phyloP scores from a whole-genome alignment of 2,888 invertebrate genomes.

The Prostheceraeus crozeri region DNA sequence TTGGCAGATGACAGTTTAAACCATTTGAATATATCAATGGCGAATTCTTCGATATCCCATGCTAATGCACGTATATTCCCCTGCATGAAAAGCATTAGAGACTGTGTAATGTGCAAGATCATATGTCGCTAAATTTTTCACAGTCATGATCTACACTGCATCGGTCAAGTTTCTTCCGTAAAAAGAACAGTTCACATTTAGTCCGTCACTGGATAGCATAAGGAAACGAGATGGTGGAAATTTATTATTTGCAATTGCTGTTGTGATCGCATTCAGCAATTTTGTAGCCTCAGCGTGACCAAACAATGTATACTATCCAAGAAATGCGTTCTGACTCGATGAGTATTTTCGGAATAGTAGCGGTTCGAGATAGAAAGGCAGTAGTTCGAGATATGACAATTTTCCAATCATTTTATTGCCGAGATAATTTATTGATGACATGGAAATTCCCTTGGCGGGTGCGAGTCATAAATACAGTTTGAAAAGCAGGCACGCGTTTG shows the following conservation, averaged over 20 bases:
- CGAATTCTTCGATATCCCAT: slow-evolving; percentile 39
- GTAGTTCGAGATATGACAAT: too few relatives aligned
- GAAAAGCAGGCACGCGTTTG: too few relatives aligned
- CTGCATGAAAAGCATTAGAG: slow-evolving; percentile 40
- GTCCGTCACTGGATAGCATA: slow-evolving; percentile 39
- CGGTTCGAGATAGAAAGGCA: too few relatives aligned
- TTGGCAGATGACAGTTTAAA: slow-evolving; percentile 40
- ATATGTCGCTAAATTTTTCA: slow-evolving; percentile 37
- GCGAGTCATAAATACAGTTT: too few relatives aligned
- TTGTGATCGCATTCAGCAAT: neutral
- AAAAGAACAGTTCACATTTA: slow-evolving; percentile 42
- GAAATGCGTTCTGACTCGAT: too few relatives aligned
- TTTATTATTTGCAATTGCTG: neutral
- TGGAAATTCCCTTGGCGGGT: too few relatives aligned
- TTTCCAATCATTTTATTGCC: too few relatives aligned
- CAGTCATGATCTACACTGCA: slow-evolving; percentile 33
- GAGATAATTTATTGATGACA: too few relatives aligned
- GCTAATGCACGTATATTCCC: slow-evolving; percentile 39
- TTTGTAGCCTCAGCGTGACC: slow-evolving; percentile 3
- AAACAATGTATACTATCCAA: too few relatives aligned
- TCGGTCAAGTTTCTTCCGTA: slow-evolving; percentile 36
- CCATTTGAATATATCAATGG: slow-evolving; percentile 41
- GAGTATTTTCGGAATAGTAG: too few relatives aligned
- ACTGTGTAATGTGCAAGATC: slow-evolving; percentile 41
- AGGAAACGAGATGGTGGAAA: neutral